Conservation (phyloP, 2,888 invertebrate genomes). For the Ochropleura leucogaster region DNA sequence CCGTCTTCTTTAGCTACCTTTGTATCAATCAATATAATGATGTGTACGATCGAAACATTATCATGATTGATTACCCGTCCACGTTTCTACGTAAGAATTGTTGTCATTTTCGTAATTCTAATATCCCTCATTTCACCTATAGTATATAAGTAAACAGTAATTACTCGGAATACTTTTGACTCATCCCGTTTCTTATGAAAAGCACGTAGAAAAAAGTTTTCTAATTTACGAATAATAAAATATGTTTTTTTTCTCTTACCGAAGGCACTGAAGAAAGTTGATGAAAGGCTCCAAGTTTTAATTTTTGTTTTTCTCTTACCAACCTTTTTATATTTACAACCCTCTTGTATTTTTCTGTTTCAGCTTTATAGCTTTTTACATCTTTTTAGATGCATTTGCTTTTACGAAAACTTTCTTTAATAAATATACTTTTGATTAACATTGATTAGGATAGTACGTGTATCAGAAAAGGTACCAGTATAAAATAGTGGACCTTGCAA, state of each 20-base stretch:
- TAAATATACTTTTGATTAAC: conserved; percentile 15
- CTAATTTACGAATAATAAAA: conserved; percentile 87
- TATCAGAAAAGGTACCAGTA: not conserved
- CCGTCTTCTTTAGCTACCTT: conserved; percentile 45
- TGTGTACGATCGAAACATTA: conserved; percentile 60
- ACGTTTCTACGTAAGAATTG: conserved; percentile 52
- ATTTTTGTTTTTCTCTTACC: conserved; percentile 84
- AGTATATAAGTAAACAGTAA: conserved; percentile 59
- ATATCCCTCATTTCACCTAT: conserved; percentile 48
- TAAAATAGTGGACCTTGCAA: conserved; percentile 34
- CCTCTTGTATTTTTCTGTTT: conserved; percentile 76
- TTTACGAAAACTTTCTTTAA: conserved; percentile 41
- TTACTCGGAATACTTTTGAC: conserved; percentile 73
- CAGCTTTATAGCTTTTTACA: conserved; percentile 61
- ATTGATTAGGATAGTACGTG: not conserved
- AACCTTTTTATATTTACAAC: conserved; percentile 81
- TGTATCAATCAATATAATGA: conserved; percentile 62
- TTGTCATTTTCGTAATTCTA: conserved; percentile 55
- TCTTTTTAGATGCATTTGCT: conserved; percentile 51
- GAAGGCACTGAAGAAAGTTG: conserved; percentile 81
- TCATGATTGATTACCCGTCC: conserved; percentile 66
- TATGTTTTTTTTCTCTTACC: conserved; percentile 82
- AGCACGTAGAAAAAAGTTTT: conserved; percentile 84
- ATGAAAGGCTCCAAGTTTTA: conserved; percentile 85
- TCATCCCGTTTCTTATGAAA: conserved; percentile 76